Base-by-base conservation (phyloP, 92 coral and sea anemone genomes). In the Paragorgia papillata region DNA sequence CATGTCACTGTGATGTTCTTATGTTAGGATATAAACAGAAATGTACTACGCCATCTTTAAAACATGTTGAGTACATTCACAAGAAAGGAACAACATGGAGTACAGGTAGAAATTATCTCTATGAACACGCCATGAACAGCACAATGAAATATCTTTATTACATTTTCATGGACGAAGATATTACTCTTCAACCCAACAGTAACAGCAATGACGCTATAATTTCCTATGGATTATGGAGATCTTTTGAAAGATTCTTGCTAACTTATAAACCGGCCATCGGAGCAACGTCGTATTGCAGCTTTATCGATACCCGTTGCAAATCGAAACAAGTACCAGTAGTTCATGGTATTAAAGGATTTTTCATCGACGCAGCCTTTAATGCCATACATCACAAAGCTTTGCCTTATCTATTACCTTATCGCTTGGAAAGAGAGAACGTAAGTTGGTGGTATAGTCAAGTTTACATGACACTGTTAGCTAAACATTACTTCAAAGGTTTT, bases 391-490 rank as follows among this genome's bases (percentile, higher is more conserved):
- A 84, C 0, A 68, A 87, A 22, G 91, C 90, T 3, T 56, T 90
- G 15, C 55, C 76, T 26, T 76, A 82, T 63, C 63, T 92, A 28
- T 40, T 92, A 44, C 97, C 97, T 2, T 92, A 92, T 57, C 75
- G 83, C 41, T 86, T 89, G 22, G 80, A 85, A 54, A 89, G 89
- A 57, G 97, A 92, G 71, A 55, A 64, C 0, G 34, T 21, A 63
- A 92, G 97, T 60, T 92, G 97, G 97, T 92, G 97, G 97, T 95
- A 92, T 9, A 92, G 97, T 50, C 97, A 92, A 63, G 87, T 86
- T 68, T 92, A 92, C 35, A 79, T 92, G 58, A 89, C 87, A 48
- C 74, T 92, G n/a, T 70, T 85, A 17, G 82, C 97, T 25, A 94
- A 89, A 57, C 29, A 87, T 50, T 21, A 79, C 27, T 92, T 92